These are phyloP conservation scores for Molorchus minor DNA, from an alignment of 2,888 invertebrate species.

Conservation along the genomic window DNA sequence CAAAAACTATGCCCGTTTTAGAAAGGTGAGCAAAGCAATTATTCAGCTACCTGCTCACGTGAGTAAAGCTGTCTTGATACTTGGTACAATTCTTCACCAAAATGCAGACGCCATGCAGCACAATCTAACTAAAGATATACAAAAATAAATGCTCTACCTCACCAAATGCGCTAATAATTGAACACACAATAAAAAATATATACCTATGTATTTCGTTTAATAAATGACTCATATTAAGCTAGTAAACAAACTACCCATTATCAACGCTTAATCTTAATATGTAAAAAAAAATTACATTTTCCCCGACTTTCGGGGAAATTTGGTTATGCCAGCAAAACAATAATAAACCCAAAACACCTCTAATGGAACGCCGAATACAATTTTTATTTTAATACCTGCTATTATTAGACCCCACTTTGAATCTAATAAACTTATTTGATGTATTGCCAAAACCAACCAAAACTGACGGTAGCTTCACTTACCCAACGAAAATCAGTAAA, in stretches of 20 bases:
- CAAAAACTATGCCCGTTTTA: conserved; percentile 67
- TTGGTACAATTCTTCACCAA: conserved; percentile 12
- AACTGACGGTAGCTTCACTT: not conserved
- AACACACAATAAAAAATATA: conserved; percentile 1
- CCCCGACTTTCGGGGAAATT: not conserved
- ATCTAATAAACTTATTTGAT: conserved; percentile 44
- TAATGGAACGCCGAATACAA: conserved; percentile 1
- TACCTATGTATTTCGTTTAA: too few relatives aligned
- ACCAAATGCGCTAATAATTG: not conserved
- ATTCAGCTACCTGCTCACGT: conserved; percentile 38
- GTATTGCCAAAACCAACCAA: conserved; percentile 41
- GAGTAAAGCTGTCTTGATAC: conserved; percentile 33
- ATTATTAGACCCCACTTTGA: conserved; percentile 41
- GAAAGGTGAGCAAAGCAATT: conserved; percentile 66
- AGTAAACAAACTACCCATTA: conserved; percentile 16
- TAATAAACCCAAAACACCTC: not conserved
- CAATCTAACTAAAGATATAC: conserved; percentile 8
- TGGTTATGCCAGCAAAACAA: not conserved
- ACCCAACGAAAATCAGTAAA: too few relatives aligned
- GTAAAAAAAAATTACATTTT: conserved; percentile 7
- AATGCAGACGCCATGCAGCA: conserved; percentile 9
- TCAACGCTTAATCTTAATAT: conserved; percentile 1
- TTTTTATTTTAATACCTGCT: conserved; percentile 41
- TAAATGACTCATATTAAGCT: conserved; percentile 32
- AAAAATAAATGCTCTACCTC: not conserved